Evolutionary conservation across 2,113 vertebrate genomes (phyloP).

Genomic region (Erythrolamprus reginae): DNA sequence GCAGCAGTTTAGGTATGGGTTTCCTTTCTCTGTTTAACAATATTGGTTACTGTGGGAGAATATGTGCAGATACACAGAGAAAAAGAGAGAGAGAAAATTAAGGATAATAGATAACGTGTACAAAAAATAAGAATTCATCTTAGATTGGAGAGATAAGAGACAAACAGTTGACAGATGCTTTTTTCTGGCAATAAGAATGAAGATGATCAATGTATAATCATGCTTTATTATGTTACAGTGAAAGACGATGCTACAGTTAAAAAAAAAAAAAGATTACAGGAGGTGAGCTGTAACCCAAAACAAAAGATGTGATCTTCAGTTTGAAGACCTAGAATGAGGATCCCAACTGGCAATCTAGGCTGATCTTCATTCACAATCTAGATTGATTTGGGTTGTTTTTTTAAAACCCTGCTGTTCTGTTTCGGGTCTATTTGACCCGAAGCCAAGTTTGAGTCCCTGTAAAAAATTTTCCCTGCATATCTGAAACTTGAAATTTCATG

Average conservation of each 20-base stretch:
- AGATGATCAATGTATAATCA: background rate
- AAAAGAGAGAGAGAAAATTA: background rate
- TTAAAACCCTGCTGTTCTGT: too few relatives aligned
- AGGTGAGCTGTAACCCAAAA: background rate
- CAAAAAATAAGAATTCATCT: background rate
- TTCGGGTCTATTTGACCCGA: too few relatives aligned
- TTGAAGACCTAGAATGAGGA: background rate
- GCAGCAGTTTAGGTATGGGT: background rate
- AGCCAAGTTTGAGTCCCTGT: too few relatives aligned
- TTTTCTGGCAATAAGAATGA: background rate
- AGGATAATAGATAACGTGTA: background rate
- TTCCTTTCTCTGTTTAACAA: background rate
- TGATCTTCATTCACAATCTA: too few relatives aligned
- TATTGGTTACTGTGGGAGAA: background rate
- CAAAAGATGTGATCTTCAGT: background rate
- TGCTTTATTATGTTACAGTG: background rate
- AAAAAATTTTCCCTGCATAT: too few relatives aligned
- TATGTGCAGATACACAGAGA: background rate
- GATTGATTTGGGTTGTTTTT: too few relatives aligned
- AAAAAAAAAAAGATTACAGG: background rate
- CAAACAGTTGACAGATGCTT: background rate
- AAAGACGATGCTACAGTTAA: background rate
- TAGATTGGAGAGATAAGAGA: background rate
- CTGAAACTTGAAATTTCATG: too few relatives aligned
- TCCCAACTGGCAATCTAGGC: background rate